These are phyloP conservation scores for Euura lappo DNA, from an alignment of 1,140 invertebrate genomes.

Conservation along the genomic window DNA sequence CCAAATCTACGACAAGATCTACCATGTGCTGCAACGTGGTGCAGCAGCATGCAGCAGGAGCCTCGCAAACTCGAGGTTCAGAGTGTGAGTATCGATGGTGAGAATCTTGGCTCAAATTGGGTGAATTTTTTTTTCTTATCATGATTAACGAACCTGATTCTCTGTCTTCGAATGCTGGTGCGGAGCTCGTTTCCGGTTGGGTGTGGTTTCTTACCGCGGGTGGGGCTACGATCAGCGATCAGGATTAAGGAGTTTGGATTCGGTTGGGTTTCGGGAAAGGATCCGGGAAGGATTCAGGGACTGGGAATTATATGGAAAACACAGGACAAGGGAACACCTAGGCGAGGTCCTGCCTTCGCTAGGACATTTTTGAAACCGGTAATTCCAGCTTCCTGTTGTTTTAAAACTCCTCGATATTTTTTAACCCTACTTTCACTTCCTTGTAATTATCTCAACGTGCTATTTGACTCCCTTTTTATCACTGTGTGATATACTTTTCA, in stretches of 20 bases:
- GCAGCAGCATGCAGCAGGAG: conserved; percentile 1
- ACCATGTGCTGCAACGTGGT: not conserved
- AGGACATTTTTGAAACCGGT: conserved; percentile 50
- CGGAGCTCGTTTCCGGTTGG: conserved; percentile 38
- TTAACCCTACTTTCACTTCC: not conserved
- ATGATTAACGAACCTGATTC: not conserved
- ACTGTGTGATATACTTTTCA: no score
- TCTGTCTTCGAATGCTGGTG: conserved; percentile 7
- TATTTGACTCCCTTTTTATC: no score
- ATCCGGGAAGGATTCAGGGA: conserved; percentile 14
- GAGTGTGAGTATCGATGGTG: not conserved
- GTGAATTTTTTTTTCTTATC: not conserved
- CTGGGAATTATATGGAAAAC: conserved; percentile 35
- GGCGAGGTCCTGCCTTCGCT: conserved; percentile 50
- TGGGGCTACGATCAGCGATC: conserved; percentile 47
- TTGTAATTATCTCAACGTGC: not conserved
- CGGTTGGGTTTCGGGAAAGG: conserved; percentile 31
- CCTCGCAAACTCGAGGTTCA: not conserved
- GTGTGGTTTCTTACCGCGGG: conserved; percentile 48
- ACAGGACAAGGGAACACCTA: conserved; percentile 42
- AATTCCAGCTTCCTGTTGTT: not conserved
- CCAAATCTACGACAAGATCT: conserved; percentile 2
- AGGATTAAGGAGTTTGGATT: conserved; percentile 50
- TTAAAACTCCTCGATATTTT: not conserved
- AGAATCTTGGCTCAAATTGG: not conserved